Percentiles rank a stretch among this genome's conserved stretches.
These are phyloP conservation scores for Pipistrellus kuhlii DNA, from an alignment of 2,797 vertebrate species.

Conservation along the genomic window DNA sequence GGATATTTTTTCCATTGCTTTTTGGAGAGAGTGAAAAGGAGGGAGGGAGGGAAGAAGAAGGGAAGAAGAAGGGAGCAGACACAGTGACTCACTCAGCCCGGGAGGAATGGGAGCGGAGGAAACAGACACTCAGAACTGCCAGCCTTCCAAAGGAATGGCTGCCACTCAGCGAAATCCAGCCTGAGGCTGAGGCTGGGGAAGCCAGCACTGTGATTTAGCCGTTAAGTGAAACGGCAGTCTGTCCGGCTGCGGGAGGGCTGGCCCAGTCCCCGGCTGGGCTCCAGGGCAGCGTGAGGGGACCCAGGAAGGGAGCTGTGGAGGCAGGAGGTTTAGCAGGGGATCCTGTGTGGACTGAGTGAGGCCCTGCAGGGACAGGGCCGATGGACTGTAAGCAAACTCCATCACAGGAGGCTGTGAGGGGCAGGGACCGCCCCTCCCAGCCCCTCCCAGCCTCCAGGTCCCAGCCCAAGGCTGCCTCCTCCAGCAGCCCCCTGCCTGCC, in stretches of 20 bases:
- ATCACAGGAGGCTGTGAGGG: no score
- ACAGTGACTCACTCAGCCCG: not conserved
- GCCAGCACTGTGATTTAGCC: not conserved
- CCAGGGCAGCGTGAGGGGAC: not conserved
- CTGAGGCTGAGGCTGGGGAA: rapidly evolving
- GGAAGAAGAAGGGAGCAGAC: not conserved
- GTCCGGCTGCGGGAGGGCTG: no score
- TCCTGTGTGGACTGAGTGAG: not conserved
- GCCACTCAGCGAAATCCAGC: not conserved
- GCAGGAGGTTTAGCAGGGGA: no score
- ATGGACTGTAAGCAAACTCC: not conserved
- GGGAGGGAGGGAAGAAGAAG: no score
- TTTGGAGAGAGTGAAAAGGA: no score
- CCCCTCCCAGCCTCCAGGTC: not conserved
- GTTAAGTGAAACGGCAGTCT: not conserved
- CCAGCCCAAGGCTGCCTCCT: not conserved
- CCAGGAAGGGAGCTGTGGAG: not conserved
- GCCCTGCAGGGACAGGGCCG: not conserved
- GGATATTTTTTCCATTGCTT: no score
- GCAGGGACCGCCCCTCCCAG: no score
- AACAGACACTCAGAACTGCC: not conserved
- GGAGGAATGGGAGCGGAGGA: not conserved
- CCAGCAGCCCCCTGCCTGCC: no score
- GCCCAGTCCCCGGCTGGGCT: rapidly evolving
- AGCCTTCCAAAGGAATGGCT: not conserved